Evolutionary conservation across 2,888 invertebrate genomes (phyloP), one percentile per base, ranked within the genome.

Genomic region (Stomorhina lunata): DNA sequence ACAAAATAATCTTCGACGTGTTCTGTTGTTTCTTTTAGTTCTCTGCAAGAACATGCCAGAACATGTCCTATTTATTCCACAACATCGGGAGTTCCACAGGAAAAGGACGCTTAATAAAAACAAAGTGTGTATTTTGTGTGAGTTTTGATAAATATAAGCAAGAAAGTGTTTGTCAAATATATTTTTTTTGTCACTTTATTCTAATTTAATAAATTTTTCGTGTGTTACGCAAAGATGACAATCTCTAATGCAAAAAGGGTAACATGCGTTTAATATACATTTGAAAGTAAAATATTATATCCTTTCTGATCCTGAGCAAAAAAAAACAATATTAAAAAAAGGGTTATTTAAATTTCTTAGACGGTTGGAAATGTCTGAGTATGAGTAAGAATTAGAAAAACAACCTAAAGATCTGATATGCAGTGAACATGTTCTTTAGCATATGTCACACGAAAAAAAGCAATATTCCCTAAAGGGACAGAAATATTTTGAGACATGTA

Each of bases 341-440:
- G 80, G 80, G 80, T 76, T 71, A 76, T 81, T 37, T 20, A 65
- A 72, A 72, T 79, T 66, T 72, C 17, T 40, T 40, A 20, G 9
- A 15, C 15, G n/a, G 17, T 15, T 43, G 6, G 17, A 15, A 10
- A 37, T 37, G n/a, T n/a, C 37, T 4, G n/a, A 37, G 37, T 37
- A 69, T 43, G 27, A 15, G 20, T 12, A 22, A 55, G 29, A 4
- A 48, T 22, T 22, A 45, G 20, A 22, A 2, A 12, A 22, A 20
- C 22, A 43, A 20, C 7, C 6, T n/a, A n/a, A n/a, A n/a, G n/a
- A n/a, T n/a, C n/a, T 2, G 15, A 4, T 6, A 17, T 32, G 17
- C 4, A 65, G 25, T 45, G 3, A 6, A 50, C 27, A 20, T 50
- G 15, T 2, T 0, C 3, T 10, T 15, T 22, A 55, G 32, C 72